Conservation (phyloP, 2,888 invertebrate genomes). For the Limnephilus auricula region DNA sequence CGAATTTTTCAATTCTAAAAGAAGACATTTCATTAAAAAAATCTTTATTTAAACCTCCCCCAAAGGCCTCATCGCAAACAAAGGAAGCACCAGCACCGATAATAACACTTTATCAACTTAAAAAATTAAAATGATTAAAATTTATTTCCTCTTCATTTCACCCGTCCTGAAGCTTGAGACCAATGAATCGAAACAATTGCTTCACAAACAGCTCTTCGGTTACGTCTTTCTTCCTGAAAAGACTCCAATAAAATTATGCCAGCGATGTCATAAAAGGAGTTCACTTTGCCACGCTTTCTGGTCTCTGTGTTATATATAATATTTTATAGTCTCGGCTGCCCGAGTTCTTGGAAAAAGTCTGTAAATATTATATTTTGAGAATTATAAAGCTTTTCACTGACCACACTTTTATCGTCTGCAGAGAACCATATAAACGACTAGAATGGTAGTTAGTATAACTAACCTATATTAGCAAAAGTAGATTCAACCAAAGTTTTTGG, state of each 20-base stretch:
- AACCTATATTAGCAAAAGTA: not conserved
- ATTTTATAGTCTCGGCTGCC: constrained; percentile 11
- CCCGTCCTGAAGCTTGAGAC: not conserved
- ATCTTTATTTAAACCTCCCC: not conserved
- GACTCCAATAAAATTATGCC: not conserved
- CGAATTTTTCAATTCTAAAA: not conserved
- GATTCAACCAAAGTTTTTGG: not conserved
- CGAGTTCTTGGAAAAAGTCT: constrained; percentile 46
- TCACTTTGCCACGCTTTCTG: not conserved
- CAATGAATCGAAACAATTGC: constrained; percentile 40
- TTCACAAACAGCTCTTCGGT: constrained; percentile 18
- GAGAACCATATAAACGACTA: not conserved
- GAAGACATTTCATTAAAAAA: not conserved
- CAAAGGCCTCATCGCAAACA: not conserved
- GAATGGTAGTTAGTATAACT: not conserved
- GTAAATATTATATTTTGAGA: constrained; percentile 64
- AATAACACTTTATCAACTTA: constrained; percentile 5
- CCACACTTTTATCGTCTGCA: not conserved
- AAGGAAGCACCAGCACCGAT: not conserved
- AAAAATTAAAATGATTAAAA: constrained; percentile 26
- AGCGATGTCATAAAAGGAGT: not conserved
- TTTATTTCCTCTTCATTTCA: constrained; percentile 18
- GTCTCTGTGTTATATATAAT: constrained; percentile 13
- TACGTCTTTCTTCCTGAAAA: not conserved
- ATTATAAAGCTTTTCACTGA: constrained; percentile 36